Evolutionary conservation across 2,797 vertebrate genomes (phyloP).

Genomic region (Mus spretus): DNA sequence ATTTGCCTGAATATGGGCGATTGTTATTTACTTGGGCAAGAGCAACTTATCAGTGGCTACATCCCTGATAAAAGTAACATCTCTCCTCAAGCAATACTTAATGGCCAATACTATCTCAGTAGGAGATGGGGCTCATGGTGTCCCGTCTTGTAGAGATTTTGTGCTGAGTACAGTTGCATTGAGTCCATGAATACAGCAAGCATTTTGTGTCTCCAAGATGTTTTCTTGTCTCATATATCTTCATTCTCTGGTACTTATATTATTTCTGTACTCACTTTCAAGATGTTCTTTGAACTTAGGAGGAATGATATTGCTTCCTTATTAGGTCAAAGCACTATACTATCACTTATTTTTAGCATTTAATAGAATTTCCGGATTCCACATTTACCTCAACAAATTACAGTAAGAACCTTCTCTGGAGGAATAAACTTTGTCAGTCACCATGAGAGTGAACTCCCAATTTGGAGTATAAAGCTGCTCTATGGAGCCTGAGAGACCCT

Average conservation of each 20-base stretch:
- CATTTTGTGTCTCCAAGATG: neutral
- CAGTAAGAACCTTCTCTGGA: neutral
- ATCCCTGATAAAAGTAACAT: neutral
- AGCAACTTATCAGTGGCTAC: neutral
- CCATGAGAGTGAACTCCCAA: neutral
- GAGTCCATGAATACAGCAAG: neutral
- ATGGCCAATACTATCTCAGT: neutral
- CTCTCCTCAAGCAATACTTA: neutral
- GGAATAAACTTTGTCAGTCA: no score
- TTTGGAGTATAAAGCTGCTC: neutral
- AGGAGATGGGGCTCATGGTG: neutral
- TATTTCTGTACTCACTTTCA: neutral
- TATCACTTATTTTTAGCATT: neutral
- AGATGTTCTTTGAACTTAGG: neutral
- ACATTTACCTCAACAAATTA: neutral
- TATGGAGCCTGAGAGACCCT: neutral
- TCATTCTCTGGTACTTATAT: neutral
- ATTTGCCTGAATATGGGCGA: neutral
- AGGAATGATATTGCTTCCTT: neutral
- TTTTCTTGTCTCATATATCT: neutral
- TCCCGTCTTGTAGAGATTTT: neutral
- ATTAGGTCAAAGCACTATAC: neutral
- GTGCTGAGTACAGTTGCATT: neutral
- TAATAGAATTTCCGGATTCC: neutral
- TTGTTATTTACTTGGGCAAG: neutral